Base-by-base conservation (phyloP, 2,888 invertebrate species). In the Drosophila kanekoi region DNA sequence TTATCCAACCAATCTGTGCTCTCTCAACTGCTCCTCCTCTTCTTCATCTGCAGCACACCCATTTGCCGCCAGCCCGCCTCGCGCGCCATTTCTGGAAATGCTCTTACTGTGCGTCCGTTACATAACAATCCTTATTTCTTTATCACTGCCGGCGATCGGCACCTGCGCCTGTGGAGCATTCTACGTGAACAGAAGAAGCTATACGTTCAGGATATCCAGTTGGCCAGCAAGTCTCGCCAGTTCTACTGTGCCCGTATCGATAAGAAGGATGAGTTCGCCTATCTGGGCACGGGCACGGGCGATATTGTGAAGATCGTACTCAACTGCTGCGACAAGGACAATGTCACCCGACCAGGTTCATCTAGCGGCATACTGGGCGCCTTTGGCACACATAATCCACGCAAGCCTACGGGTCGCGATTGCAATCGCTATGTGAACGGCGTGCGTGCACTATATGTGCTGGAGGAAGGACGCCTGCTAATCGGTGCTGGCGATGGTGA, bases 401-500 rank as follows among this genome's bases (percentile, higher is more conserved):
- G 90, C 10, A 92, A 92, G 66, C 91, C 91, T 1, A 72, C 77
- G 5, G 93, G 93, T 4, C 91, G 92, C 20, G 92, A 93, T 20
- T 92, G 92, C 58, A 90, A 92, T 69, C 92, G 91, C 41, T 93
- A 91, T 76, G 81, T 89, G 4, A 92, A 92, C 61, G 93, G 93
- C 0, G 94, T 97, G 1, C 94, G 95, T 59, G 93, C 95, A 0
- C 93, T 96, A 13, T 88, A 95, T 16, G 93, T 96, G 56, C 91
- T 96, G 87, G 93, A 93, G 0, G 93, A 94, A 52, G 94, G 94
- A 0, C 93, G 94, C 66, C 84, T 97, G 20, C 92, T 98, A 3
- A 94, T 98, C 63, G 98, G 98, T 0, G 95, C 96, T 4, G 98
- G 98, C 0, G 96, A 97, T 92, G 98, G 98, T 0, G 95, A 95